Conservation (phyloP, 2,797 vertebrate species). For the Brachyrhaphis roseni region DNA sequence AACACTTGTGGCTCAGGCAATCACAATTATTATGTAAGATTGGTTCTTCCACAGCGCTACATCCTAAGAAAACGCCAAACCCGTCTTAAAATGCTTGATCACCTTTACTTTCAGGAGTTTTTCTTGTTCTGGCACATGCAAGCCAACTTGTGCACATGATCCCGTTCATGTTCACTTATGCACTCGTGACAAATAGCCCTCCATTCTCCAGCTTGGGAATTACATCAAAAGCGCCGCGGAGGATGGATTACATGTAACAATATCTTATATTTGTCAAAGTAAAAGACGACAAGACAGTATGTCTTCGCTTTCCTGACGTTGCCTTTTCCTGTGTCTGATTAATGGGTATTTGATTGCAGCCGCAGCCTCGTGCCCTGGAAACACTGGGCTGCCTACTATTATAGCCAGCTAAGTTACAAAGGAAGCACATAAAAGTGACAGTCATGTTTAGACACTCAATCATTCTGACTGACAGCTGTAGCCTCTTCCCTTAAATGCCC, state of each 20-base stretch:
- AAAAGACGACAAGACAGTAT: constrained; percentile 70
- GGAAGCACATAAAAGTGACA: constrained; percentile 50
- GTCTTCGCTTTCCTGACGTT: constrained; percentile 57
- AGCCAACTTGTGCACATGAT: constrained; percentile 41
- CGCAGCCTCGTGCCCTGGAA: constrained; percentile 17
- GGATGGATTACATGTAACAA: constrained; percentile 75
- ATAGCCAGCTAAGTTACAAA: constrained; percentile 41
- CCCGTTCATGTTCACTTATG: constrained; percentile 57
- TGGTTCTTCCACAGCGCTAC: constrained; percentile 13
- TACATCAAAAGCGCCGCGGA: constrained; percentile 63
- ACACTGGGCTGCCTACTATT: constrained; percentile 19
- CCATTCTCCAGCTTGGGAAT: constrained; percentile 36
- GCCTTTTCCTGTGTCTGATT: constrained; percentile 63
- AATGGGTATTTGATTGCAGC: constrained; percentile 74
- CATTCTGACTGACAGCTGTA: constrained; percentile 74
- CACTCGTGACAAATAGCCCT: constrained; percentile 65
- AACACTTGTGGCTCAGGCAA: constrained; percentile 17
- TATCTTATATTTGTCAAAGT: constrained; percentile 70
- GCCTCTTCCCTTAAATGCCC: constrained; percentile 58
- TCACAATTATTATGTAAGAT: constrained; percentile 20
- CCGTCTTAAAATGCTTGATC: neutral
- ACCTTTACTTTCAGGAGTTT: constrained; percentile 4
- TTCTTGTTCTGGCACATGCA: constrained; percentile 28
- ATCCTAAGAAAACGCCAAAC: constrained; percentile 17
- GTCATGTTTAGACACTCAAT: constrained; percentile 41